Evolutionary conservation across 2,888 invertebrate species (phyloP), one percentile per base, ranked within the genome.

Genomic region (Drosophila rubida): DNA sequence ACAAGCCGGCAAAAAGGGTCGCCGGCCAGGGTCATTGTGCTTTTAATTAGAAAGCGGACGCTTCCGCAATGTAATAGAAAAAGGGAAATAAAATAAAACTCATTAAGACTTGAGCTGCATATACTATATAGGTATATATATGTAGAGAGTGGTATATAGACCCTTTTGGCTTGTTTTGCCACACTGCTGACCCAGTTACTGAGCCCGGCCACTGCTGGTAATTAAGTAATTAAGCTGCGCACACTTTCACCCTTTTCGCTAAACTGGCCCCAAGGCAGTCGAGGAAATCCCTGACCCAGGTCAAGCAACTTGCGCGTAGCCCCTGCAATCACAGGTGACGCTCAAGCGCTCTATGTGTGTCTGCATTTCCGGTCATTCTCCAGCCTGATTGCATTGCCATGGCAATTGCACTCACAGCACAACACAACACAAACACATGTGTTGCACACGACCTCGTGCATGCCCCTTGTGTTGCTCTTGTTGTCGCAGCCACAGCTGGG

Each of bases 141-240:
- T 49, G 6, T 41, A 4, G 19, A 11, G 23, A 0, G 23, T 42
- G 22, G 42, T 50, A 44, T 49, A 58, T 25, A 42, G 74, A 75
- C 75, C 88, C 74, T 81, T 66, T 61, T 23, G 1, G 32, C 69
- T 64, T 58, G 45, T 68, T 58, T 55, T 53, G 58, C 77, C 76
- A 73, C 50, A 55, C 77, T 78, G 75, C 69, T 88, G 84, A 84
- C 84, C 84, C 76, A 84, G 72, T 88, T 84, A 69, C 41, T 13
- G 65, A 54, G 70, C 58, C 61, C 19, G 30, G 45, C 9, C 25
- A 16, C 66, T 37, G 61, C 51, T 69, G 66, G 64, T 84, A 84
- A 84, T 84, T 84, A 87, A 79, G 80, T 78, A 88, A 86, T 88
- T 78, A 84, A 67, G 78, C 79, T 54, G 55, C 62, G 69, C 71